Conservation (phyloP, 2,888 invertebrate genomes). For the Ormia ochracea region DNA sequence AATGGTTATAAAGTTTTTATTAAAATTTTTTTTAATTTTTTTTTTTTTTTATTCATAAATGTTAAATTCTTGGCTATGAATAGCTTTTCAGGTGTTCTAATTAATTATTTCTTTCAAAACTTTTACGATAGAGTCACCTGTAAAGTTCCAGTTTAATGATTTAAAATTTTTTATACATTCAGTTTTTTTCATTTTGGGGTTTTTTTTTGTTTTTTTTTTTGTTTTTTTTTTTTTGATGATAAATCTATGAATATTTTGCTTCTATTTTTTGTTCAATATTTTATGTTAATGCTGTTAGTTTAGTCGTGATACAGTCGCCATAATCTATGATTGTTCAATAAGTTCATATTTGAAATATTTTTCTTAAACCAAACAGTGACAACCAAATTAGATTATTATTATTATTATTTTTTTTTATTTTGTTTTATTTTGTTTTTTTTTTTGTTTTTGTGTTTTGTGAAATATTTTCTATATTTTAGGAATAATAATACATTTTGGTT, state of each 20-base stretch:
- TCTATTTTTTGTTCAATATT: slow-evolving; percentile 7
- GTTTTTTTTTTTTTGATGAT: background rate
- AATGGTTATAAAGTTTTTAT: too few species aligned
- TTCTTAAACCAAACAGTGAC: slow-evolving; percentile 41
- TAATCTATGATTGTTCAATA: slow-evolving; percentile 23
- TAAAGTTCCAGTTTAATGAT: too few species aligned
- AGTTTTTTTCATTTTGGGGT: background rate
- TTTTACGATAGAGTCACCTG: too few species aligned
- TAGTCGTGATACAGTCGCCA: slow-evolving; percentile 11
- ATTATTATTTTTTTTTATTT: too few species aligned
- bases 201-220: background rate
- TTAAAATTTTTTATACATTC: too few species aligned
- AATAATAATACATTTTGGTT: background rate
- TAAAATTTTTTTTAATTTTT: too few species aligned
- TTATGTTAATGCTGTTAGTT: background rate
- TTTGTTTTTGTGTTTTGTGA: too few species aligned
- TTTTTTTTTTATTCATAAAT: too few species aligned
- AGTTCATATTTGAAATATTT: slow-evolving; percentile 49
- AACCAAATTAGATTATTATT: slow-evolving; percentile 60
- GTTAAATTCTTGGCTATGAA: too few species aligned
- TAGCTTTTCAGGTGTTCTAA: too few species aligned
- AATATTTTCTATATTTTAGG: background rate
- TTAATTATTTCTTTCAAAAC: too few species aligned
- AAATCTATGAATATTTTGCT: slow-evolving; percentile 34
- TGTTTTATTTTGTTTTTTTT: too few species aligned